Percentiles rank a stretch among this genome's conserved stretches.
Conservation (phyloP, 2,113 vertebrate species). For the Mastomys coucha region DNA sequence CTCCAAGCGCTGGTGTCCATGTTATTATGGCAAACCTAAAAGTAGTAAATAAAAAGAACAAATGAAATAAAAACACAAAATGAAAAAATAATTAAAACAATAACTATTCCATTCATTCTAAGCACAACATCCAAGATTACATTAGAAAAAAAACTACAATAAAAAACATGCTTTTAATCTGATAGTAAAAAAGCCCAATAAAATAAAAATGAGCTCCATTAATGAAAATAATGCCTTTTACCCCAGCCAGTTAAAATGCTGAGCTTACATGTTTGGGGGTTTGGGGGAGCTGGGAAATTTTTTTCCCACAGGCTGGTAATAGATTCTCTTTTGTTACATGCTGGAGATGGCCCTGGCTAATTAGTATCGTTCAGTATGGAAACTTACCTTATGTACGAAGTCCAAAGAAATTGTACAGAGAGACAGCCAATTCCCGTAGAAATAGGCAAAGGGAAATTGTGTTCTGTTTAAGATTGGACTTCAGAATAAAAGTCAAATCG, state of each 20-base stretch:
- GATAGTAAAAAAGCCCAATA: slow-evolving; percentile 85
- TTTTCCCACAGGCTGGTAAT: slow-evolving; percentile 53
- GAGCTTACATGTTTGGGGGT: slow-evolving; percentile 81
- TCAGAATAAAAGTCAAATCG: neutral
- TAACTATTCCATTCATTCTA: slow-evolving; percentile 86
- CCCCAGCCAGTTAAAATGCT: slow-evolving; percentile 83
- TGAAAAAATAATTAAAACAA: slow-evolving; percentile 83
- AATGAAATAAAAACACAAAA: slow-evolving; percentile 83
- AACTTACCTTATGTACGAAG: slow-evolving; percentile 62
- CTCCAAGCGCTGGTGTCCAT: neutral
- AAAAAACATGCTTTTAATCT: slow-evolving; percentile 87
- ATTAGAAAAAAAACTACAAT: slow-evolving; percentile 86
- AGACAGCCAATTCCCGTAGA: slow-evolving; percentile 37
- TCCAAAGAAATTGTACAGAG: slow-evolving; percentile 51
- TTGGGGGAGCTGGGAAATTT: slow-evolving; percentile 74
- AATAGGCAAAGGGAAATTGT: neutral
- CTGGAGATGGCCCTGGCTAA: slow-evolving; percentile 66
- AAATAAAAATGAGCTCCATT: slow-evolving; percentile 88
- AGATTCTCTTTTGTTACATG: slow-evolving; percentile 77
- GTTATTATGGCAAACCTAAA: slow-evolving; percentile 67
- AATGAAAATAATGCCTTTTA: slow-evolving; percentile 88
- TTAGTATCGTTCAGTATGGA: slow-evolving; percentile 71
- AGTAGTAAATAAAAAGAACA: slow-evolving; percentile 80
- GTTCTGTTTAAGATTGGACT: neutral
- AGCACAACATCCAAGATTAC: slow-evolving; percentile 82